Evolutionary conservation across 2,113 vertebrate species (phyloP), one percentile per base, ranked within the genome.

Genomic region (Sylvia atricapilla): DNA sequence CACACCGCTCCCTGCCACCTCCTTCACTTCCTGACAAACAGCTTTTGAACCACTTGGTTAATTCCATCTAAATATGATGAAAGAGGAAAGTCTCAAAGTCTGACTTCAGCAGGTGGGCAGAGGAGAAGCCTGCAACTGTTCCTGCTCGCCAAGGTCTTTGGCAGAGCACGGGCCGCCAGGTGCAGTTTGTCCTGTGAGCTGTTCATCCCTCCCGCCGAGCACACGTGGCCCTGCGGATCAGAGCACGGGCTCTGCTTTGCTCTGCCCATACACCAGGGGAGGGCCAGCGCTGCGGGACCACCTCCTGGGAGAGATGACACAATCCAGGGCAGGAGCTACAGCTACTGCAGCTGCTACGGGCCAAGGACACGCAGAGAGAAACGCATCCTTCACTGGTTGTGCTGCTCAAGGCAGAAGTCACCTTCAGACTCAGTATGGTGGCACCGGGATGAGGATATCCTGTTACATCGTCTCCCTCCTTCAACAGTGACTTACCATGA

Each of bases 381-480:
- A 35, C 7, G 1, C 11, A 3, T 1, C 0, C 13, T 33, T 16
- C 0, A 0, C 22, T 18, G 52, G 11, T 4, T 33, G 22, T 39
- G 69, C 69, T 75, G 62, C 62, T 35, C 2, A 0, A 21, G 66
- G 73, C 53, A 84, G 44, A 63, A 21, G 24, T 47, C 27, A 0
- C 12, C 44, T 37, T 44, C 44, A n/a, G 62, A 10, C 23, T 28
- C 3, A 24, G 18, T 7, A 16, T 0, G 9, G 11, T 1, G 33
- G 14, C 55, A 43, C 0, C 2, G 31, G 35, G 30, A 27, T 28
- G 35, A 4, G 4, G 47, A 53, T 15, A 49, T 15, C 44, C 47
- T 35, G 7, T 7, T 15, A 1, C 0, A 13, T 0, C 27, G 49
- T 10, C 44, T 12, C 56, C 33, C 27, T 52, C 33, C 24, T 27